Evolutionary conservation across 2,113 vertebrate species (phyloP).

Genomic region (Callionymus lyra): DNA sequence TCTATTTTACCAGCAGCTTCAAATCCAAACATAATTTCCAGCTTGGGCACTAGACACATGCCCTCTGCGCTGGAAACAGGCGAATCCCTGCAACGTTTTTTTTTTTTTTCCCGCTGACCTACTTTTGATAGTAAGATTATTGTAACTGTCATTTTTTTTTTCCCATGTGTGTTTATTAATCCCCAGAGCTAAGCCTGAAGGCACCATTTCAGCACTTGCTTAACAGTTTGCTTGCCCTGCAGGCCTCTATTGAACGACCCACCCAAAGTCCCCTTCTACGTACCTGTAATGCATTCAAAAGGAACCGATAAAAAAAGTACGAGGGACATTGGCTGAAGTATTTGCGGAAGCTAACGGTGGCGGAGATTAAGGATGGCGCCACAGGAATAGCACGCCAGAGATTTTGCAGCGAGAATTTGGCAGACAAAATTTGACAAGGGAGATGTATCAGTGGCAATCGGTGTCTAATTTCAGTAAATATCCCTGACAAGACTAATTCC

Average conservation of each 20-base stretch:
- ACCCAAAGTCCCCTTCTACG: conserved; percentile 31
- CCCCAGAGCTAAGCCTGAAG: conserved; percentile 59
- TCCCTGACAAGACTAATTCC: conserved; percentile 36
- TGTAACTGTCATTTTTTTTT: conserved; percentile 69
- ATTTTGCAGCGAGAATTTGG: conserved; percentile 4
- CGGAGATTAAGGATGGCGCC: conserved; percentile 8
- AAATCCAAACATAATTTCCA: conserved; percentile 64
- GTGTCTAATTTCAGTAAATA: conserved; percentile 35
- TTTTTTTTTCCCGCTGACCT: conserved; percentile 50
- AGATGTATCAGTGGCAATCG: conserved; percentile 16
- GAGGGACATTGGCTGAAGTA: conserved; percentile 19
- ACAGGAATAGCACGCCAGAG: conserved; percentile 1
- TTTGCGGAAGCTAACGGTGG: conserved; percentile 31
- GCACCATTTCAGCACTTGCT: conserved; percentile 58
- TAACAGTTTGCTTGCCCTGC: conserved; percentile 49
- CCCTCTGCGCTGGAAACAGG: conserved; percentile 55
- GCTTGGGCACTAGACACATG: conserved; percentile 52
- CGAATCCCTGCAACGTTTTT: conserved; percentile 46
- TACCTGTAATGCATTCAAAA: conserved; percentile 29
- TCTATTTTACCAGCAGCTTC: conserved; percentile 60
- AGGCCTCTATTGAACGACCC: conserved; percentile 47
- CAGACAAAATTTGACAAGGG: conserved; percentile 6
- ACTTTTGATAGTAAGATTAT: conserved; percentile 70
- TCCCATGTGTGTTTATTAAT: conserved; percentile 71
- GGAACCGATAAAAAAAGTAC: conserved; percentile 14